Evolutionary conservation across 2,113 vertebrate species (phyloP), one percentile per base, ranked within the genome.

Genomic region (Poeciliopsis prolifica): DNA sequence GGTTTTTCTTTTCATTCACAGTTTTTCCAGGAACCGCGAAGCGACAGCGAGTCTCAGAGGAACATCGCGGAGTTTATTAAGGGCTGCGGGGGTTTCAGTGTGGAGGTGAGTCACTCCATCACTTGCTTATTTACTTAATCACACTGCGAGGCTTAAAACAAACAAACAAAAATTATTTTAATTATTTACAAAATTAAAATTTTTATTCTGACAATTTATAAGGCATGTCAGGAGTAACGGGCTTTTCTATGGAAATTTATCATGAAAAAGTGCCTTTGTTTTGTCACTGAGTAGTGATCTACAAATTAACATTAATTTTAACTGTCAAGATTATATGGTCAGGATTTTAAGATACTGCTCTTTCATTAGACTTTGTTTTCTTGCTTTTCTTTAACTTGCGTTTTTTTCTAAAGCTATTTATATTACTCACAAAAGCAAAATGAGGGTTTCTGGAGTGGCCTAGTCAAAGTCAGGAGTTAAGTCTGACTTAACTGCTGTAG

Each of bases 21-120:
- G 97, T 95, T 97, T 77, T 95, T 93, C 71, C 95, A 95, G 81
- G 97, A 98, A 72, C 96, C 97, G 78, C 95, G 95, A 80, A 95
- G 88, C 79, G 97, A 98, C 85, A 84, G 90, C 87, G 96, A 99
- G 92, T 95, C 94, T 85, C 94, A 97, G 92, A 95, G 93, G 91
- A 99, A 97, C 92, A 96, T 99, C 76, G 93, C 85, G 75, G 96
- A 97, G 94, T 99, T 98, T 82, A 86, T 98, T 79, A 94, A 94
- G 88, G 96, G 95, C 93, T 98, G 96, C 88, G 94, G 90, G 70
- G 85, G 91, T 74, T 96, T 97, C 89, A 95, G 94, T 31, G 94
- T 98, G 83, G 97, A 98, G 96, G 97, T 98, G 94, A 97, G 97
- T 91, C n/a, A 19, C 15, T 8, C 13, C 24, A 72, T 26, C 61